A percentile compares a stretch with the other conserved stretches of the same genome.
phyloP scores from a whole-genome alignment of 2,113 vertebrate genomes.

The Halcyon malimbica region DNA sequence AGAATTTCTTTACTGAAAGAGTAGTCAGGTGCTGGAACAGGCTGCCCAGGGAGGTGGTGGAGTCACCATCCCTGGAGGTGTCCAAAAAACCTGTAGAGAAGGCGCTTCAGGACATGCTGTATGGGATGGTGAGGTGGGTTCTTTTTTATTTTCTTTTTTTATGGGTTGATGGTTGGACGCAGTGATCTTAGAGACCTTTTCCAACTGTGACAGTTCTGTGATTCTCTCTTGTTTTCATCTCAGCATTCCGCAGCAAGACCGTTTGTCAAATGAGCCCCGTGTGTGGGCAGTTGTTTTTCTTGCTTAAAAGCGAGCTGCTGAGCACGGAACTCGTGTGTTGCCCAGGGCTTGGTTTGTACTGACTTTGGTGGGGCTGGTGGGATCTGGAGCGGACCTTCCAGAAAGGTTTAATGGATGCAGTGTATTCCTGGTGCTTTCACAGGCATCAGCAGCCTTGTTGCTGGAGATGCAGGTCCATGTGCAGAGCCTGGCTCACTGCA shows the following conservation, averaged over 20 bases:
- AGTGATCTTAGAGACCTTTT: too few relatives aligned
- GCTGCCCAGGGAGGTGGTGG: too few relatives aligned
- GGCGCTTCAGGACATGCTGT: too few relatives aligned
- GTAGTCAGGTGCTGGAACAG: too few relatives aligned
- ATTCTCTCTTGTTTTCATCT: not conserved
- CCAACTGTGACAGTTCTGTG: too few relatives aligned
- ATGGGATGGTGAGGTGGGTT: too few relatives aligned
- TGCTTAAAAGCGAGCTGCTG: not conserved
- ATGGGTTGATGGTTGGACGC: too few relatives aligned
- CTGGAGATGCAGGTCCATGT: not conserved
- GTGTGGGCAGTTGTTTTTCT: not conserved
- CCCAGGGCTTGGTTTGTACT: not conserved
- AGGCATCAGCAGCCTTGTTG: rapidly evolving
- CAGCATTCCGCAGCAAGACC: not conserved
- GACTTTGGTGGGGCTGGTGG: not conserved
- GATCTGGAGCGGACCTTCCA: not conserved
- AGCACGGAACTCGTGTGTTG: rapidly evolving
- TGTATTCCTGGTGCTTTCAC: too few relatives aligned
- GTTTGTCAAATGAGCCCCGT: not conserved
- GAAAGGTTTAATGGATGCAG: not conserved
- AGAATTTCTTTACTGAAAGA: too few relatives aligned
- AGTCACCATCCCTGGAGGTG: too few relatives aligned
- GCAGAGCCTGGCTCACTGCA: not conserved
- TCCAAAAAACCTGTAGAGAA: too few relatives aligned
- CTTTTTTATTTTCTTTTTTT: too few relatives aligned